phyloP scores from a whole-genome alignment of 2,888 invertebrate genomes.

The Nudaria mundana region DNA sequence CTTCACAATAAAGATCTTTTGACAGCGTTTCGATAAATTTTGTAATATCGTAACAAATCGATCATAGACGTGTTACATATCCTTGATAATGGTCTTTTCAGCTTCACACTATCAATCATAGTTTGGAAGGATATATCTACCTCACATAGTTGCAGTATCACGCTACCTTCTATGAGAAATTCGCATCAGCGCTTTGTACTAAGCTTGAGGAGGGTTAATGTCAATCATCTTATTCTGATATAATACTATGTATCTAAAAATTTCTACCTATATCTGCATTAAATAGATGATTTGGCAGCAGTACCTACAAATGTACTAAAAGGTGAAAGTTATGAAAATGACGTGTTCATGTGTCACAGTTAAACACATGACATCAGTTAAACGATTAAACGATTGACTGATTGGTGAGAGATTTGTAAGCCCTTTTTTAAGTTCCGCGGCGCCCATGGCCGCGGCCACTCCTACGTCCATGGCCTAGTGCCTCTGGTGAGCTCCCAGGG shows the following conservation, averaged over 20 bases:
- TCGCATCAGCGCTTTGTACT: conserved; percentile 44
- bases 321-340: too few relatives aligned
- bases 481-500: too few relatives aligned
- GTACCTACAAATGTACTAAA: background rate
- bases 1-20: conserved; percentile 24
- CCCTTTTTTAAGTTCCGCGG: too few relatives aligned
- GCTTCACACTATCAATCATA: conserved; percentile 74
- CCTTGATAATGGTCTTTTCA: conserved; percentile 63
- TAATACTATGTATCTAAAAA: background rate
- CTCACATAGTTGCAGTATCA: conserved; percentile 69
- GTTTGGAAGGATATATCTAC: conserved; percentile 72
- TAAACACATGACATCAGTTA: too few relatives aligned
- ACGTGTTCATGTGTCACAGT: too few relatives aligned
- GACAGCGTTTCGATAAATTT: conserved; percentile 37
- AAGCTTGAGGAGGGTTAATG: conserved; percentile 42
- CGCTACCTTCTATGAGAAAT: conserved; percentile 55
- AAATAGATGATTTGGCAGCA: background rate
- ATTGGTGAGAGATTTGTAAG: too few relatives aligned
- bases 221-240: conserved; percentile 39
- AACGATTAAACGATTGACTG: too few relatives aligned
- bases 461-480: too few relatives aligned
- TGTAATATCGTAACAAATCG: conserved; percentile 66
- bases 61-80: conserved; percentile 53
- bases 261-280: background rate
- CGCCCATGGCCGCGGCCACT: too few relatives aligned